A percentile compares a stretch with the other conserved stretches of the same genome.
Evolutionary conservation across 1,140 invertebrate genomes (phyloP).

Genomic region (Papilio xuthus): DNA sequence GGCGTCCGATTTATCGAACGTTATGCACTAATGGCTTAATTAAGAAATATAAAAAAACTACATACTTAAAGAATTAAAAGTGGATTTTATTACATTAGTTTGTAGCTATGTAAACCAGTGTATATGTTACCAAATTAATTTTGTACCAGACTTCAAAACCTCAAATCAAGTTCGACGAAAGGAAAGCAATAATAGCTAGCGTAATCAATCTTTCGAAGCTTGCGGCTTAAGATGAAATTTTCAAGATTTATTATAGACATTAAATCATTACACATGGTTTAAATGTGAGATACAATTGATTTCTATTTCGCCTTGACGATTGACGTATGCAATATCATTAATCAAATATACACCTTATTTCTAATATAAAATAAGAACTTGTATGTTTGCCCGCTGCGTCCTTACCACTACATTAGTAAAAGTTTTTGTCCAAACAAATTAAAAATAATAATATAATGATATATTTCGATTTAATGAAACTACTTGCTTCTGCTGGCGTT

Average conservation of each 20-base stretch:
- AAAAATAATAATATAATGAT: too few species aligned
- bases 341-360: neutral
- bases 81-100: neutral
- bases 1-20: too few species aligned
- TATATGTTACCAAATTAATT: neutral
- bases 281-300: neutral
- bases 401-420: too few species aligned
- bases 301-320: neutral
- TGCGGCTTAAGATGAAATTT: neutral
- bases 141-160: neutral
- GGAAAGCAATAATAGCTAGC: neutral
- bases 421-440: too few species aligned
- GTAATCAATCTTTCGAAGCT: conserved; percentile 12
- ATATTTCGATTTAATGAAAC: too few species aligned
- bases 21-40: too few species aligned
- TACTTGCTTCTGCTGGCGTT: too few species aligned
- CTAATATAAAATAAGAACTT: too few species aligned
- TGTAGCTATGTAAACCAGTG: neutral
- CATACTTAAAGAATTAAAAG: too few species aligned
- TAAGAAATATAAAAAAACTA: too few species aligned
- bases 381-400: too few species aligned
- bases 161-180: neutral
- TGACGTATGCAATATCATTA: neutral
- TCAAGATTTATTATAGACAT: neutral
- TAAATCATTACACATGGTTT: neutral